These are phyloP conservation scores for Pomatorhinus ruficollis DNA, from an alignment of 2,113 vertebrate species.

Conservation along the genomic window DNA sequence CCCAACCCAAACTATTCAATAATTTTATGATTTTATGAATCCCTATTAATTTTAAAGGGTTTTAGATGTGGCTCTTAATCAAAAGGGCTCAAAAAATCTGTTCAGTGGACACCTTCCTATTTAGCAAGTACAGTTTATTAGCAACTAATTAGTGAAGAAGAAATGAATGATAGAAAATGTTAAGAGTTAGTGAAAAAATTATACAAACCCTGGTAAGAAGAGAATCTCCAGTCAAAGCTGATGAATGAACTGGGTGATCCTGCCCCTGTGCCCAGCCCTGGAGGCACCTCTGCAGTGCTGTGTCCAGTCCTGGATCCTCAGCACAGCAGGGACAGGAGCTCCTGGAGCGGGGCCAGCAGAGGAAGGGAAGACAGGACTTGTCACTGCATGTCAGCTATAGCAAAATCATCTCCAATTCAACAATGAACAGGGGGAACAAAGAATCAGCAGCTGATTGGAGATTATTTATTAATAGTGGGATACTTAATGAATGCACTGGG, in stretches of 20 bases:
- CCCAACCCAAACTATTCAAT: neutral
- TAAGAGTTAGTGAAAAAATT: neutral
- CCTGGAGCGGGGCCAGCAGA: rapidly evolving
- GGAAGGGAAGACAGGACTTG: neutral
- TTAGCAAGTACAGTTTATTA: neutral
- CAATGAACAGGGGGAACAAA: neutral
- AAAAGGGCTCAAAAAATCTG: neutral
- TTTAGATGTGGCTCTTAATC: neutral
- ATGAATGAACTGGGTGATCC: neutral
- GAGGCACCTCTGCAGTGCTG: neutral
- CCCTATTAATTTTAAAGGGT: neutral
- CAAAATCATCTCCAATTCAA: neutral
- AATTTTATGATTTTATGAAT: neutral
- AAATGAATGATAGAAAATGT: neutral
- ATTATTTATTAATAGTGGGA: neutral
- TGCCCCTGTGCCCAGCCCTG: neutral
- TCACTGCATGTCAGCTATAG: neutral
- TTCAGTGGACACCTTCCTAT: neutral
- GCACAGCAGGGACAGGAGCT: neutral
- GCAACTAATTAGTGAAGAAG: neutral
- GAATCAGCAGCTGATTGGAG: neutral
- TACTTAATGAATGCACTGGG: neutral
- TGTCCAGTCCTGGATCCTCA: neutral
- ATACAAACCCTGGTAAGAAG: neutral
- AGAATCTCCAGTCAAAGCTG: neutral